Base-by-base conservation (phyloP, 1,140 invertebrate species). In the Drosophila chauvacae region DNA sequence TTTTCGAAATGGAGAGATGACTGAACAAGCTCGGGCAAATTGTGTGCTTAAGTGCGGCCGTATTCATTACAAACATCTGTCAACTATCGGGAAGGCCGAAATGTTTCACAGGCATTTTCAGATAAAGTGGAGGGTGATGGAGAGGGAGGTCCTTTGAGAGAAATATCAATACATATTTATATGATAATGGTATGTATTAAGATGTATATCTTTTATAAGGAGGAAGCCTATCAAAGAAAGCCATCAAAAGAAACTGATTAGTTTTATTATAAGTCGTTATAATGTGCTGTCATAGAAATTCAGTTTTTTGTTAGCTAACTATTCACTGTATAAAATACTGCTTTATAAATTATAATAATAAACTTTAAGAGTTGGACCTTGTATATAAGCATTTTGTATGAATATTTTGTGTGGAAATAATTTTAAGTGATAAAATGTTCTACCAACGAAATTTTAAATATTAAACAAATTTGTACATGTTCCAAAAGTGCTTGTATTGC, bases 31-130 rank as follows among this genome's bases (percentile, higher is more conserved):
- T 41, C n/a, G 6, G 20, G n/a, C 28, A 66, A 53, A 42, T 37
- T 55, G 60, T 58, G 50, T 62, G 65, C 23, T 41, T 71, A 50
- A 58, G 63, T 39, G 55, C 55, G 45, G n/a, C 50, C 47, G 48
- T 74, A 74, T 65, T 86, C 53, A 87, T 88, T 77, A 77, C 83
- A 77, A 79, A 69, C 83, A 87, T 85, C 75, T 87, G 83, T 71
- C 80, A 69, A 82, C 39, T 64, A 73, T 56, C 56, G 57, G 60
- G 3, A 41, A 20, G 39, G 35, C 26, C 16, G 23, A 37, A 59
- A 47, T 48, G 63, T 66, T 51, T 66, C 50, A 11, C 30, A 53
- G 9, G 14, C 47, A 48, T 5, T 64, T 76, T 44, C 48, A 59
- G 26, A 13, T 26, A 14, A 6, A 14, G 7, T 3, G 0, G 3